phyloP scores from a whole-genome alignment of 1,140 invertebrate genomes.

The Chelonus insularis region DNA sequence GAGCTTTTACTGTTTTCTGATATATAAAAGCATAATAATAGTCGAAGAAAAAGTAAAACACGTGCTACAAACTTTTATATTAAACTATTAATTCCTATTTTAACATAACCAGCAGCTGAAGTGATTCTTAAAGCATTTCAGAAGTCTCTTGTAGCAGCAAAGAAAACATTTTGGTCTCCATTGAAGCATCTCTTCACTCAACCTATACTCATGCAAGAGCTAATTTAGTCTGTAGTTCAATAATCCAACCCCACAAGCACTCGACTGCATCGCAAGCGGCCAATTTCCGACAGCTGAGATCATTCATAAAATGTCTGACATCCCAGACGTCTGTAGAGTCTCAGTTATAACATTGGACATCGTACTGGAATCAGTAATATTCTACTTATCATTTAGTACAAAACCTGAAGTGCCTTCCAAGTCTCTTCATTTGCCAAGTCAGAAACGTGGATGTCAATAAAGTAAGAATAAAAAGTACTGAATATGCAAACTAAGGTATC shows the following conservation, averaged over 20 bases:
- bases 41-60: too few species aligned
- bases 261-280: slow-evolving; percentile 20
- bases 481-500: background rate
- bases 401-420: background rate
- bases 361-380: too few species aligned
- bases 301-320: slow-evolving; percentile 24
- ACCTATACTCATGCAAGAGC: background rate
- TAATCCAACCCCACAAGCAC: slow-evolving; percentile 23
- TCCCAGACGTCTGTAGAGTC: background rate
- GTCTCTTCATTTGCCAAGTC: background rate
- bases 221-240: slow-evolving; percentile 22
- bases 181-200: slow-evolving; percentile 7
- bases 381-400: background rate
- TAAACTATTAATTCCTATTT: too few species aligned
- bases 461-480: background rate
- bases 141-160: too few species aligned
- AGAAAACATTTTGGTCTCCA: slow-evolving; percentile 12
- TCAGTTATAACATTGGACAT: background rate
- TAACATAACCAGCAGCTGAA: too few species aligned
- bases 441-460: background rate
- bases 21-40: too few species aligned
- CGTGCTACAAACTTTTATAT: too few species aligned
- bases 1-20: too few species aligned
- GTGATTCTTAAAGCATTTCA: too few species aligned
- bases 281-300: slow-evolving; percentile 28